Percentiles rank a stretch among this genome's conserved stretches.
Evolutionary conservation across 1,140 invertebrate genomes (phyloP).

Genomic region (Aphelenchoides besseyi): DNA sequence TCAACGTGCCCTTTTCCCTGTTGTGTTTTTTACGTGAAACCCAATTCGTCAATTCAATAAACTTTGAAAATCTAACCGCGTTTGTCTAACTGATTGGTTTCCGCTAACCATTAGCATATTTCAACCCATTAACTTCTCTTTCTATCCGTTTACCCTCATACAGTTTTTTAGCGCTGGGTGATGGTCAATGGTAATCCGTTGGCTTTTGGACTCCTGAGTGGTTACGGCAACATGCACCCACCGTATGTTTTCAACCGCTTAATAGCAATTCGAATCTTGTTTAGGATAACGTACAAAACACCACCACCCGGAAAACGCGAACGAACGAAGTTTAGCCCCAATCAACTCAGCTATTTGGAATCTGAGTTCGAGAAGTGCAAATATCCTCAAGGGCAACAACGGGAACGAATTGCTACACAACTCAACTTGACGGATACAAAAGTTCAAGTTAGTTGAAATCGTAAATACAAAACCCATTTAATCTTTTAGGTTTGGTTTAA

Average conservation of each 20-base stretch:
- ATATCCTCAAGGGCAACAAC: constrained; percentile 17
- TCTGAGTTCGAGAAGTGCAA: constrained; percentile 15
- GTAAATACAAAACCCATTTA: too few species aligned
- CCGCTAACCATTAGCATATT: neutral
- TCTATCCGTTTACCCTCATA: neutral
- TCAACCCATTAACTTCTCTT: neutral
- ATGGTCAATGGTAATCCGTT: constrained; percentile 10
- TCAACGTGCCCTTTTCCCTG: too few species aligned
- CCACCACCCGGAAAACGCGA: constrained; percentile 20
- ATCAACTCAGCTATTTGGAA: constrained; percentile 14
- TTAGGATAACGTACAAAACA: constrained; percentile 20
- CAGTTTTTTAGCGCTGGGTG: neutral
- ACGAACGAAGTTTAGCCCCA: constrained; percentile 19
- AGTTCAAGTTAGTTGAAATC: constrained; percentile 10
- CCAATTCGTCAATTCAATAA: neutral
- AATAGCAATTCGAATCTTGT: neutral
- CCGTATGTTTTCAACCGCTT: constrained; percentile 13
- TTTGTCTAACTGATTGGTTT: constrained; percentile 5
- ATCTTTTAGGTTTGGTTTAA: constrained; percentile 21
- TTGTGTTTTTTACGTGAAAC: too few species aligned
- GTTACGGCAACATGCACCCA: constrained; percentile 13
- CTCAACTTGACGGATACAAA: constrained; percentile 9
- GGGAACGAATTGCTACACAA: constrained; percentile 13
- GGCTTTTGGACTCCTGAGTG: neutral
- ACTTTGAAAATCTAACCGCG: neutral